These are phyloP conservation scores for Epizoanthus illoricatus DNA, from an alignment of 92 coral and sea anemone genomes.

Conservation along the genomic window DNA sequence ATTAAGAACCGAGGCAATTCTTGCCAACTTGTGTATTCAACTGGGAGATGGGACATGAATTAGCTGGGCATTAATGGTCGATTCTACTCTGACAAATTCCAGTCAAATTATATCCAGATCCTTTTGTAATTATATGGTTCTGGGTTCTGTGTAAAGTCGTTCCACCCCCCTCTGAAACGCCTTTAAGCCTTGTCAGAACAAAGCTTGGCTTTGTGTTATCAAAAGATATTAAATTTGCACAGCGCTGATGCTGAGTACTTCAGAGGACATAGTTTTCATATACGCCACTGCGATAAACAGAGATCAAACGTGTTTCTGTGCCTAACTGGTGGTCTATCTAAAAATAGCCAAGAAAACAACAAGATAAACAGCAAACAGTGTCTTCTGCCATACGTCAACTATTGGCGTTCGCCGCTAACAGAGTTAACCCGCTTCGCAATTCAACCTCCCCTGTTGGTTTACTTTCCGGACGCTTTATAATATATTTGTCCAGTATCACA, in stretches of 20 bases:
- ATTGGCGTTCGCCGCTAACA: conserved; percentile 27
- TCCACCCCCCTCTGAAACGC: conserved; percentile 29
- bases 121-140: conserved; percentile 35
- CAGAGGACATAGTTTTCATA: conserved; percentile 4
- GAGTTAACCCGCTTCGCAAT: conserved; percentile 10
- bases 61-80: neutral
- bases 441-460: neutral
- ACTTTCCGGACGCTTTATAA: neutral
- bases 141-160: conserved; percentile 29
- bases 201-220: conserved; percentile 22
- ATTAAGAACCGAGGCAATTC: neutral
- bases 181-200: neutral
- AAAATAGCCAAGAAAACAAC: conserved; percentile 57
- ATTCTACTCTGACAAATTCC: conserved; percentile 39
- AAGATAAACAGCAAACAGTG: conserved; percentile 69
- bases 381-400: conserved; percentile 43
- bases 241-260: neutral
- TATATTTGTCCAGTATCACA: neutral
- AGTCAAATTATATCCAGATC: conserved; percentile 38
- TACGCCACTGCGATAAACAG: conserved; percentile 21
- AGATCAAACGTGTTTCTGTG: conserved; percentile 26
- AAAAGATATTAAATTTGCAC: conserved; percentile 7
- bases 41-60: conserved; percentile 9
- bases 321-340: conserved; percentile 51
- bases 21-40: neutral